These are phyloP conservation scores for Diglossa cyanea DNA, from an alignment of 2,797 vertebrate genomes.

Conservation along the genomic window DNA sequence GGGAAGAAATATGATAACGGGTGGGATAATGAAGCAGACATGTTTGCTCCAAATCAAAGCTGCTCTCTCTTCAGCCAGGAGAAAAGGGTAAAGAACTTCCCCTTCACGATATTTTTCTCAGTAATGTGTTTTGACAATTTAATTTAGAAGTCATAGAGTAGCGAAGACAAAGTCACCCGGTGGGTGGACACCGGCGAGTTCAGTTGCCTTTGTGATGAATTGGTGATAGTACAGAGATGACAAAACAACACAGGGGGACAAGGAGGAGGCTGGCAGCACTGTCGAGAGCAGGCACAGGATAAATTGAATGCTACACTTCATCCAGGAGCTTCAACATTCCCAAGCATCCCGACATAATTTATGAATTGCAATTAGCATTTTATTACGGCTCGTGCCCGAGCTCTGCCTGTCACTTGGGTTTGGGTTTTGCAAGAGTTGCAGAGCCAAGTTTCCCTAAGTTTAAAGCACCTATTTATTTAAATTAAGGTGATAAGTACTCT, in stretches of 20 bases:
- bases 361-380: conserved; percentile 61
- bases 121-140: conserved; percentile 69
- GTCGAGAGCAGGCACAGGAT: not conserved
- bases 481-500: not conserved
- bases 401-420: not conserved
- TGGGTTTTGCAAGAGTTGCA: not conserved
- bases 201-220: conserved; percentile 66
- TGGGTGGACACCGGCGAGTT: conserved; percentile 59
- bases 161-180: conserved; percentile 58
- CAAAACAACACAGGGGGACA: conserved; percentile 63
- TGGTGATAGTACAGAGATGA: conserved; percentile 63
- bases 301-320: conserved; percentile 58
- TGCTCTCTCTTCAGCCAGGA: not conserved
- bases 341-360: not conserved
- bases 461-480: not conserved
- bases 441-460: not conserved
- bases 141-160: conserved; percentile 65
- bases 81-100: conserved; percentile 46
- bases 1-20: not conserved
- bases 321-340: conserved; percentile 24
- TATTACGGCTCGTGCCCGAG: not conserved
- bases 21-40: conserved; percentile 47
- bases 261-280: conserved; percentile 53
- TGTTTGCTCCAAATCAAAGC: conserved; percentile 13
- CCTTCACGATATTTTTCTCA: conserved; percentile 4